Evolutionary conservation across 2,113 vertebrate genomes (phyloP), one percentile per base, ranked within the genome.

Genomic region (Verasper variegatus): DNA sequence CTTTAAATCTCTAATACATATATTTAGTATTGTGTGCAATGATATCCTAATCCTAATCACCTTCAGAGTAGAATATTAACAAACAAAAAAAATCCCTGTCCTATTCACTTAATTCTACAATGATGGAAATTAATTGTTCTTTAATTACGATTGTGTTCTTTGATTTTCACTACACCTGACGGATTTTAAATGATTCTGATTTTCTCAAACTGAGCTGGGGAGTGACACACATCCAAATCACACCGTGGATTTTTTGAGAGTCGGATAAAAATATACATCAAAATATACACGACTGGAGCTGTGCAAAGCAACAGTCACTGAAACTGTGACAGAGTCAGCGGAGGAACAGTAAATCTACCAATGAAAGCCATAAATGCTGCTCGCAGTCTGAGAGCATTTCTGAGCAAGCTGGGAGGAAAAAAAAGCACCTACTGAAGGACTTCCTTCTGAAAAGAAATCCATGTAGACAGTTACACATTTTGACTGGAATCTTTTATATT

Each of bases 1-100:
- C 52, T 55, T 20, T 55, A 56, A 54, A 75, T 84, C 71, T 72
- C 54, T 57, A 57, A 17, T 10, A 63, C 18, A 67, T 49, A 20
- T 54, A 51, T 40, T 26, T 58, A 51, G 18, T 31, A 64, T 35
- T 72, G 21, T 59, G 15, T 74, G 58, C 20, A 71, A 51, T 78
- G 23, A 69, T 65, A 13, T 3, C 40, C 40, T 13, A 3, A 24
- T 66, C 26, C 24, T 70, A 27, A 81, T 75, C 23, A 68, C 7
- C 67, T 73, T 73, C 18, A 54, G 17, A 68, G 31, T 31, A 59
- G 31, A 31, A 51, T 18, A 68, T 27, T 20, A 42, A 65, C 35
- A n/a, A n/a, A n/a, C 40, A 5, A 5, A 31, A 6, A 2, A 31
- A 31, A 8, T 6, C 7, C 31, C 31, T 31, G 31, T 7, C 31